Evolutionary conservation across 2,888 invertebrate genomes (phyloP).

Genomic region (Pinctada fucata): DNA sequence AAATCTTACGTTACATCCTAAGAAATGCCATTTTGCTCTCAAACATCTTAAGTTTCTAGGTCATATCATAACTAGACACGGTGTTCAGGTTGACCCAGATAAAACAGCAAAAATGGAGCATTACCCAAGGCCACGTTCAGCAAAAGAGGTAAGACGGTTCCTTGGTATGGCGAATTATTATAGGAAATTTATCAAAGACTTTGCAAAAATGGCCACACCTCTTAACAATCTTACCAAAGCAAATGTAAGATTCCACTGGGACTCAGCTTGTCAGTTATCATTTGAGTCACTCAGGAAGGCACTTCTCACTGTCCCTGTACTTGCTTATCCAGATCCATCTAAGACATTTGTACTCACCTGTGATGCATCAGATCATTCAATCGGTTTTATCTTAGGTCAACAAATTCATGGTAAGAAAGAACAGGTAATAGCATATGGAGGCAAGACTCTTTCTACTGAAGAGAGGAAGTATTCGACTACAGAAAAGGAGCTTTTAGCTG

Average conservation of each 20-base stretch:
- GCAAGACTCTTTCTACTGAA: too few relatives aligned
- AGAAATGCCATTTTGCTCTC: slow-evolving; percentile 42
- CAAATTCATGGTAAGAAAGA: slow-evolving; percentile 23
- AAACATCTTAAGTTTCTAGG: slow-evolving; percentile 41
- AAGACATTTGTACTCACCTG: slow-evolving; percentile 24
- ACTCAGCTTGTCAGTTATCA: slow-evolving; percentile 8
- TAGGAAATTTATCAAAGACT: slow-evolving; percentile 23
- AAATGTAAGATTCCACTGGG: slow-evolving; percentile 17
- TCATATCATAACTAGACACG: slow-evolving; percentile 39
- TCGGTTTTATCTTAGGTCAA: slow-evolving; percentile 31
- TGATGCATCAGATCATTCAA: slow-evolving; percentile 26
- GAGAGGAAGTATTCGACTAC: too few relatives aligned
- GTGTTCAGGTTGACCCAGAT: slow-evolving; percentile 32
- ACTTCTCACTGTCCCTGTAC: slow-evolving; percentile 26
- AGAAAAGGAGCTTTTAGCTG: too few relatives aligned
- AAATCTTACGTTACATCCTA: slow-evolving; percentile 40
- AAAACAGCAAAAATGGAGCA: slow-evolving; percentile 40
- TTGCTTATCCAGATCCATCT: slow-evolving; percentile 26
- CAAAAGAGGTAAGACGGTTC: slow-evolving; percentile 39
- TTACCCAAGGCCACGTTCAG: slow-evolving; percentile 33
- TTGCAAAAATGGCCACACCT: slow-evolving; percentile 28
- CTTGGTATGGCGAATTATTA: slow-evolving; percentile 42
- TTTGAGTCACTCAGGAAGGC: slow-evolving; percentile 26
- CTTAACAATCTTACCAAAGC: slow-evolving; percentile 25
- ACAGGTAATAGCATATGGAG: too few relatives aligned